A percentile compares a stretch with the other conserved stretches of the same genome.
phyloP scores from a whole-genome alignment of 2,888 invertebrate genomes.

The Leptinotarsa tumamoca region DNA sequence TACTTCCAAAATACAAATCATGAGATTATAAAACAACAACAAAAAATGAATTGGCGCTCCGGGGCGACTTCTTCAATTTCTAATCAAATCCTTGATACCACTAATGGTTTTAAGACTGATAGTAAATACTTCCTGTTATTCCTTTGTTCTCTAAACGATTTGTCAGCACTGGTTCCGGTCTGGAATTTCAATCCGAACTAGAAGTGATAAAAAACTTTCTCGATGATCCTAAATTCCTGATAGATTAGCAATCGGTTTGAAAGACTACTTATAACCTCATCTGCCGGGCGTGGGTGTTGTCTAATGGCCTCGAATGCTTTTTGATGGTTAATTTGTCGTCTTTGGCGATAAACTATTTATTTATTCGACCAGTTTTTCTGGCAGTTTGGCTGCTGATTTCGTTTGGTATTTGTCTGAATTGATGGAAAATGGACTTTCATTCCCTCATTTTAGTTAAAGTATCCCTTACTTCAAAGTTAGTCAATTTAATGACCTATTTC shows the following conservation, averaged over 20 bases:
- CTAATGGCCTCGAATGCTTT: conserved; percentile 3
- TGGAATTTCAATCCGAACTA: not conserved
- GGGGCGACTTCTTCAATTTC: not conserved
- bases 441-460: too few relatives aligned
- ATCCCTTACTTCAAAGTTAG: too few relatives aligned
- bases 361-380: not conserved
- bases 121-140: not conserved
- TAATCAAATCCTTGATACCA: not conserved
- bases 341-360: not conserved
- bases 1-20: too few relatives aligned
- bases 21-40: too few relatives aligned
- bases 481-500: too few relatives aligned
- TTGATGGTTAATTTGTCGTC: conserved; percentile 15
- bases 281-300: conserved; percentile 5
- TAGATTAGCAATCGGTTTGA: conserved; percentile 5
- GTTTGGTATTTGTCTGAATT: not conserved
- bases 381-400: not conserved
- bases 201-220: conserved; percentile 3
- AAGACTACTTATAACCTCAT: conserved; percentile 14
- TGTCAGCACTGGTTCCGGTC: conserved; percentile 7
- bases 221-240: not conserved
- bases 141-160: not conserved
- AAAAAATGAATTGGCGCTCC: too few relatives aligned
- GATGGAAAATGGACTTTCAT: not conserved
- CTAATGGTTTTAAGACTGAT: not conserved